Evolutionary conservation across 1,140 invertebrate species (phyloP).

Genomic region (Rhynchophorus ferrugineus): DNA sequence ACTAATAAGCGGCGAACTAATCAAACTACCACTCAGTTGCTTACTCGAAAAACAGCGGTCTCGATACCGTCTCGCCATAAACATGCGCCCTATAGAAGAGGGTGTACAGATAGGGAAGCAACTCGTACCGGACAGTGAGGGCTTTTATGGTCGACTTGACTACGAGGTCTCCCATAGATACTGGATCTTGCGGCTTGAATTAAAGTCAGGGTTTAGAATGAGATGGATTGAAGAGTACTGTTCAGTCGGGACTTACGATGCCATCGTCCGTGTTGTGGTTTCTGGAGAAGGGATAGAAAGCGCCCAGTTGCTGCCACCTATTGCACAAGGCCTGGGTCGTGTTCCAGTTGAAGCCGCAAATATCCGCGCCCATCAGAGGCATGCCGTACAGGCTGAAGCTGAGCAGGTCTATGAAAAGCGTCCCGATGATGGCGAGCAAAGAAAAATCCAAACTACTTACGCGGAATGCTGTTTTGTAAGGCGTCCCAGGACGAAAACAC

Average conservation of each 20-base stretch:
- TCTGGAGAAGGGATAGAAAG: slow-evolving; percentile 80
- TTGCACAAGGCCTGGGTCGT: slow-evolving; percentile 66
- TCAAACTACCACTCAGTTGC: slow-evolving; percentile 21
- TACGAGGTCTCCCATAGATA: slow-evolving; percentile 58
- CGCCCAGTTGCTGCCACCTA: slow-evolving; percentile 77
- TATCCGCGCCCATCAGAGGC: slow-evolving; percentile 80
- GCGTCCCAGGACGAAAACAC: slow-evolving; percentile 63
- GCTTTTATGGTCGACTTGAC: slow-evolving; percentile 56
- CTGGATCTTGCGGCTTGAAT: slow-evolving; percentile 73
- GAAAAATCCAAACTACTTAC: slow-evolving; percentile 37
- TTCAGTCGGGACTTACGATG: slow-evolving; percentile 47
- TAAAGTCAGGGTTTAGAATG: no score
- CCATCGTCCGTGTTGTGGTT: slow-evolving; percentile 74
- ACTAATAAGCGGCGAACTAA: background rate
- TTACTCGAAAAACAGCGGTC: slow-evolving; percentile 77
- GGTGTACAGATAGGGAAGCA: slow-evolving; percentile 79
- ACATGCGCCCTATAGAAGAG: slow-evolving; percentile 67
- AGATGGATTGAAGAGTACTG: no score
- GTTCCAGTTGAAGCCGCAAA: slow-evolving; percentile 80
- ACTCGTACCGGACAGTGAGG: slow-evolving; percentile 58
- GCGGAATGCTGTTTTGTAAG: slow-evolving; percentile 54
- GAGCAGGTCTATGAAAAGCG: slow-evolving; percentile 53
- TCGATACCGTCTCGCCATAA: slow-evolving; percentile 62
- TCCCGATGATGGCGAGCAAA: no score
- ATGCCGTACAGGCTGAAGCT: slow-evolving; percentile 79